phyloP scores from a whole-genome alignment of 2,113 vertebrate species.

The Excalfactoria chinensis region DNA sequence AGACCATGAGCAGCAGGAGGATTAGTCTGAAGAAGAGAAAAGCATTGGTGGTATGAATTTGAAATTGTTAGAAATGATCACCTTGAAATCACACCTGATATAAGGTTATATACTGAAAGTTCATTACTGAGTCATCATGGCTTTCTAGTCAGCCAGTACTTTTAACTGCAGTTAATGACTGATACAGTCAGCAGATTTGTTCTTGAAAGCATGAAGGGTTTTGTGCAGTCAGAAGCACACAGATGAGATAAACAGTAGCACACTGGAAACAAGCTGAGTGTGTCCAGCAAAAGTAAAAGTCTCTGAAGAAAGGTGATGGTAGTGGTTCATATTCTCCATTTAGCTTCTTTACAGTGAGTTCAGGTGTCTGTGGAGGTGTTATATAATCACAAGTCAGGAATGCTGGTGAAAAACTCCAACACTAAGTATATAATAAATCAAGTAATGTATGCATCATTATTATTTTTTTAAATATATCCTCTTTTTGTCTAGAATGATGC shows the following conservation, averaged over 20 bases:
- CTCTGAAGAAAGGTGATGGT: background rate
- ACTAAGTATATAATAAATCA: background rate
- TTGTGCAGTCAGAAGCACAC: too few relatives aligned
- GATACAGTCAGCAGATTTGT: background rate
- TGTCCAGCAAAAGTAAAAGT: background rate
- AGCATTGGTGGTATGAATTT: background rate
- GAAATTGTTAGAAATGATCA: background rate
- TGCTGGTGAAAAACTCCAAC: background rate
- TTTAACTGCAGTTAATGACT: background rate
- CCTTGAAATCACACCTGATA: background rate
- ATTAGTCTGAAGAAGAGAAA: background rate
- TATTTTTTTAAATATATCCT: background rate
- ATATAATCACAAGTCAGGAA: background rate
- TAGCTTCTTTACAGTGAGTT: background rate
- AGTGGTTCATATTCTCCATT: background rate
- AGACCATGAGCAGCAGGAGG: background rate
- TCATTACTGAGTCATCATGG: accelerated
- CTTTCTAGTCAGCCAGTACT: background rate
- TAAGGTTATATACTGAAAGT: background rate
- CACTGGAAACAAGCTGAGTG: background rate
- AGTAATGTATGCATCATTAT: background rate
- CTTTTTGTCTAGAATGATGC: background rate
- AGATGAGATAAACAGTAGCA: background rate
- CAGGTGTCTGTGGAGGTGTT: background rate
- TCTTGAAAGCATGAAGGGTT: too few relatives aligned